These are phyloP conservation scores for Druon quercuslanigerum DNA, from an alignment of 1,140 invertebrate species.

Conservation along the genomic window DNA sequence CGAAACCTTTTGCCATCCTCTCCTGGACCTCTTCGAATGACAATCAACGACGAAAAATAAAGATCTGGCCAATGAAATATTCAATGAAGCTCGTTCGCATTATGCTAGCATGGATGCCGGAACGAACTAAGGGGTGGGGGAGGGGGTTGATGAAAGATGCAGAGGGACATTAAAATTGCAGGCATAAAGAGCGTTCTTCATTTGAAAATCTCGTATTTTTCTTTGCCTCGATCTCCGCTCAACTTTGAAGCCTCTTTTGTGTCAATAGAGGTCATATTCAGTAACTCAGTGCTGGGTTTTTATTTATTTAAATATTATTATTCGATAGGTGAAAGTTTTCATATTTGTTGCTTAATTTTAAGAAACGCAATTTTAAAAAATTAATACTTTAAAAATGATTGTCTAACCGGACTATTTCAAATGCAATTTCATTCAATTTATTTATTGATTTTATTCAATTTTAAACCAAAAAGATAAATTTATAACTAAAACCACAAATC, in stretches of 20 bases:
- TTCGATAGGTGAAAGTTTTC: too few species aligned
- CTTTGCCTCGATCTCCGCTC: background rate
- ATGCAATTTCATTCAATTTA: too few species aligned
- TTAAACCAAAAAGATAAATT: too few species aligned
- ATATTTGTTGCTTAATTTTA: too few species aligned
- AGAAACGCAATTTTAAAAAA: too few species aligned
- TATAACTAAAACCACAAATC: too few species aligned
- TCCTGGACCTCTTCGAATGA: constrained; percentile 58
- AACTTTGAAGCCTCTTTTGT: constrained; percentile 3
- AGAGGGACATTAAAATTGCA: constrained; percentile 57
- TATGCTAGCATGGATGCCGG: constrained; percentile 55
- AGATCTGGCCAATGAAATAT: constrained; percentile 58
- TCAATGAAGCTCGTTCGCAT: constrained; percentile 58
- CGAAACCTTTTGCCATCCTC: constrained; percentile 55
- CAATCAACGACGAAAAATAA: constrained; percentile 60
- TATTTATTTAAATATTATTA: too few species aligned
- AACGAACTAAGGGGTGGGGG: constrained; percentile 47
- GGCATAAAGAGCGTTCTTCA: constrained; percentile 53
- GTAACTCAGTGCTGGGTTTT: too few species aligned
- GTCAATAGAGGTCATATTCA: constrained; percentile 11
- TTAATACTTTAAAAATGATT: too few species aligned
- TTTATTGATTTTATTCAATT: too few species aligned
- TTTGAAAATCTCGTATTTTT: constrained; percentile 21
- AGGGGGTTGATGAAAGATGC: constrained; percentile 55
- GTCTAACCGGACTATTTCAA: too few species aligned